These are phyloP conservation scores for Entomyzon cyanotis DNA, from an alignment of 2,113 vertebrate genomes.

Conservation along the genomic window DNA sequence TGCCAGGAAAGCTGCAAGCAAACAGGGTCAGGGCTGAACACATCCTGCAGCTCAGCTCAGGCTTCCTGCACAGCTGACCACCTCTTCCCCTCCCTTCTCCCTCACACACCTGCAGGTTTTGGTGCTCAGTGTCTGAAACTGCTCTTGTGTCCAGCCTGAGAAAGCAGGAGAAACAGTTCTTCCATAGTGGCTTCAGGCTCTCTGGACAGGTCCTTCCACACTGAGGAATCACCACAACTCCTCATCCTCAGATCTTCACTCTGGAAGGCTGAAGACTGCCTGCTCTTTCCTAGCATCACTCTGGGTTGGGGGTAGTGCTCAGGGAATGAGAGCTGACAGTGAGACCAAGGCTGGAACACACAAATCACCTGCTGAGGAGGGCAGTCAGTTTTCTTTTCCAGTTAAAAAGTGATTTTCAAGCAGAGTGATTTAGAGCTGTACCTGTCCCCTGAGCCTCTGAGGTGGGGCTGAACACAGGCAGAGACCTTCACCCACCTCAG, in stretches of 20 bases:
- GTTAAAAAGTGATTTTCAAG: not conserved
- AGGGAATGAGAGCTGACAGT: not conserved
- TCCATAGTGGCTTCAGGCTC: accelerated
- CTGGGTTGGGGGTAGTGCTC: not conserved
- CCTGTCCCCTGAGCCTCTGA: not conserved
- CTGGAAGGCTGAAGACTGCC: not conserved
- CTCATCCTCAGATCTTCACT: not conserved
- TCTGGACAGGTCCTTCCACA: accelerated
- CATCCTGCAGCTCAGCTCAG: not conserved
- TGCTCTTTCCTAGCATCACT: not conserved
- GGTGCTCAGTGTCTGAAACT: not conserved
- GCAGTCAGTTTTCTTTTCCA: not conserved
- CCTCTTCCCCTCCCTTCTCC: not conserved
- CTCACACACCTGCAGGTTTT: not conserved
- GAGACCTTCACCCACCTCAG: not conserved
- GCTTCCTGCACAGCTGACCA: not conserved
- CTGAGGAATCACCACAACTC: accelerated
- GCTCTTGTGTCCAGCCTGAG: not conserved
- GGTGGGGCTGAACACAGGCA: not conserved
- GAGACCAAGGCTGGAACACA: not conserved
- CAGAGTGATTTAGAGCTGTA: not conserved
- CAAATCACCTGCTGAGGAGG: not conserved
- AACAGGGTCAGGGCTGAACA: not conserved
- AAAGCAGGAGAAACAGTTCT: not conserved
- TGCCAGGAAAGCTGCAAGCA: not conserved